A percentile compares a stretch with the other conserved stretches of the same genome.
Conservation (phyloP, 1,140 invertebrate species). For the Drosophila chauvacae region DNA sequence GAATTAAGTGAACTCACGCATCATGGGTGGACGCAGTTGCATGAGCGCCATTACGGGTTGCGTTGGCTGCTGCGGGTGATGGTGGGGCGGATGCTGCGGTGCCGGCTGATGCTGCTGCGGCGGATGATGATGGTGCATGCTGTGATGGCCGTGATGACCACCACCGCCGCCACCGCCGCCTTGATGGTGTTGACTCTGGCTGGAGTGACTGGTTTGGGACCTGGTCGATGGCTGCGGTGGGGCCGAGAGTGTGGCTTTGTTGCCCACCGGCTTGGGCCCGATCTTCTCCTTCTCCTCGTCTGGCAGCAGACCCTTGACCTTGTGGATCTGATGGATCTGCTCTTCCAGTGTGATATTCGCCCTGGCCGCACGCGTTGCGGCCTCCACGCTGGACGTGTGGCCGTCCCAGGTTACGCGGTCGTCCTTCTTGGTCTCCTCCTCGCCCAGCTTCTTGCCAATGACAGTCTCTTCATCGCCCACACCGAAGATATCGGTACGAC, state of each 20-base stretch:
- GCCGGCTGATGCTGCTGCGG: conserved; percentile 41
- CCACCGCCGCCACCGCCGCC: conserved; percentile 27
- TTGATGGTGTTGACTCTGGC: conserved; percentile 62
- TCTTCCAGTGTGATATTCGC: conserved; percentile 98
- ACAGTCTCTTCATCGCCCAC: conserved; percentile 99
- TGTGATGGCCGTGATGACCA: conserved; percentile 55
- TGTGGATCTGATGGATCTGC: conserved; percentile 98
- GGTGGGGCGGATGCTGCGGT: conserved; percentile 54
- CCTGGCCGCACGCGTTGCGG: conserved; percentile 94
- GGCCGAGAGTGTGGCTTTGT: conserved; percentile 66
- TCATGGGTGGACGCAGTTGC: conserved; percentile 87
- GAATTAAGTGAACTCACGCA: conserved; percentile 80
- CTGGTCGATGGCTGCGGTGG: conserved; percentile 67
- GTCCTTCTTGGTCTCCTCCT: conserved; percentile 94
- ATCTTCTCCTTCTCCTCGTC: conserved; percentile 98
- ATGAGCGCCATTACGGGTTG: conserved; percentile 88
- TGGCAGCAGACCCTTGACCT: conserved; percentile 95
- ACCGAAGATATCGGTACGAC: conserved; percentile 99
- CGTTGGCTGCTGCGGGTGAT: conserved; percentile 59
- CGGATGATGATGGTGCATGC: conserved; percentile 58
- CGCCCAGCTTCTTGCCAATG: conserved; percentile 99
- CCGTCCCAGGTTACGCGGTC: conserved; percentile 99
- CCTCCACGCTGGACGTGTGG: conserved; percentile 97
- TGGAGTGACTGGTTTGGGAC: conserved; percentile 52
- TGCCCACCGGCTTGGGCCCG: conserved; percentile 90